Evolutionary conservation across 2,113 vertebrate species (phyloP).

Genomic region (Siniperca chuatsi): DNA sequence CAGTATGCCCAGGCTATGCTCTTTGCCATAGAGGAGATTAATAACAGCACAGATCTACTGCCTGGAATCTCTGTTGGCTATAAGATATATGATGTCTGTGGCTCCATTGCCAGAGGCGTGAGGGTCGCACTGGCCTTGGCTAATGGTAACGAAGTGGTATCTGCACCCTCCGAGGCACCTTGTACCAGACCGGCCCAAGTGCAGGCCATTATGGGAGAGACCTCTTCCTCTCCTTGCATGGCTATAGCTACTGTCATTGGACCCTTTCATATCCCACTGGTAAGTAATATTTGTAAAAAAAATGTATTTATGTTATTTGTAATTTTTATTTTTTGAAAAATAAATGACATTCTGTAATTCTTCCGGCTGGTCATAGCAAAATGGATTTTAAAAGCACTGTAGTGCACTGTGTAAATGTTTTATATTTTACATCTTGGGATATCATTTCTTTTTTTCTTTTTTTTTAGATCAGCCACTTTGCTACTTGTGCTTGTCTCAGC

Average conservation of each 20-base stretch:
- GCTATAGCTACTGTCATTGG: constrained; percentile 78
- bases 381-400: background rate
- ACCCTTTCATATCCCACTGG: constrained; percentile 78
- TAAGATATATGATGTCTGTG: constrained; percentile 81
- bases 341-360: too few relatives aligned
- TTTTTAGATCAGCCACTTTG: constrained; percentile 78
- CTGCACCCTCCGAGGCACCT: constrained; percentile 5
- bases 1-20: constrained; percentile 81
- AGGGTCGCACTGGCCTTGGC: constrained; percentile 72
- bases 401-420: background rate
- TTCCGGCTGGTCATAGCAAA: background rate
- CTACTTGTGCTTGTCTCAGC: constrained; percentile 74
- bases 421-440: background rate
- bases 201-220: constrained; percentile 79
- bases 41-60: constrained; percentile 79
- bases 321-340: background rate
- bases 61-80: constrained; percentile 80
- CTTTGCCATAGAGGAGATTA: constrained; percentile 84
- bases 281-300: constrained; percentile 43
- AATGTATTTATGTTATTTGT: background rate
- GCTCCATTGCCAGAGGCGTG: constrained; percentile 71
- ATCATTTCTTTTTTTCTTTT: background rate
- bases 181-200: constrained; percentile 74
- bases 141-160: constrained; percentile 63
- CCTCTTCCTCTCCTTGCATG: constrained; percentile 73